Base-by-base conservation (phyloP, 2,888 invertebrate genomes). In the Calameuta pallipes region DNA sequence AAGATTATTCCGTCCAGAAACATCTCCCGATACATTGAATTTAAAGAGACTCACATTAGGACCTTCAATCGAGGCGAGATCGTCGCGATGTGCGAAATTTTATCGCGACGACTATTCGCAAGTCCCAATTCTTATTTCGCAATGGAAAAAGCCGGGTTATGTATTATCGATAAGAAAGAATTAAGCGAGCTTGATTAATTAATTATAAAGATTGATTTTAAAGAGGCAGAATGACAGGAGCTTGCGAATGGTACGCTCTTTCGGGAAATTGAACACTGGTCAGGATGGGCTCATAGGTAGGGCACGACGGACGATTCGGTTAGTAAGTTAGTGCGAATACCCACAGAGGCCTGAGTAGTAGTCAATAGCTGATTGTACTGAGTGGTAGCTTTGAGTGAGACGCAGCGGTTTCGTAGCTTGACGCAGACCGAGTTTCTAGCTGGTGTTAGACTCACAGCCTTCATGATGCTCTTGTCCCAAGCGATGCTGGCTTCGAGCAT, bases 391-490 rank as follows among this genome's bases (percentile, higher is more conserved):
- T 90, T 90, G 90, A 90, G 90, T 89, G 90, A 90, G 90, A 90
- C 89, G 89, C 88, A 89, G 90, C 90, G 90, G 86, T 90, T 90
- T 90, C 89, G 89, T 87, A 89, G 90, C 88, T 90, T 90, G 87
- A 89, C 88, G 90, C 89, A 89, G 88, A 88, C 86, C 85, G 90
- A 87, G 86, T 90, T 90, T 90, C 89, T 90, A 90, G 90, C 90
- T 90, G 89, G 87, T 86, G 88, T 89, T 87, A 87, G 90, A 96
- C 97, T 95, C 94, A 98, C 98, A 93, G 98, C 99, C 94, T 98
- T 98, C 98, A 99, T 98, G 90, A 98, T 97, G 93, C 98, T 98
- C 93, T 98, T 98, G 93, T 99, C 99, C 99, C 99, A 99, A 69
- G 98, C 98, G 87, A 99, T 97, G 90, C 96, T 96, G 3, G 96